Evolutionary conservation across 2,113 vertebrate genomes (phyloP), one percentile per base, ranked within the genome.

Genomic region (Oryzias woworae): DNA sequence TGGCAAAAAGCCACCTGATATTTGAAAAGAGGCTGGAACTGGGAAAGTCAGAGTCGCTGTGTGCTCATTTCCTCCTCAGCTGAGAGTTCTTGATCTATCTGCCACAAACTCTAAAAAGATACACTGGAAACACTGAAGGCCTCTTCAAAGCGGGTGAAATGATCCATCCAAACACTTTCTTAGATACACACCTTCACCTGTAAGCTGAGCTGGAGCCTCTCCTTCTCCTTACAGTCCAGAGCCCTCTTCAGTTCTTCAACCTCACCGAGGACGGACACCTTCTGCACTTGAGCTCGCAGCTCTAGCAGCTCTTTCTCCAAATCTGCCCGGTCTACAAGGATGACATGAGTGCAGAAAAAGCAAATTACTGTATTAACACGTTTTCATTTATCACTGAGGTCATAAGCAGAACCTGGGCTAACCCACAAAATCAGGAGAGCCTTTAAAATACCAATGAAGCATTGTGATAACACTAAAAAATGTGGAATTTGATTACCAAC

Each of bases 261-360:
- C 66, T 97, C 95, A 18, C 92, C 86, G 14, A 89, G 83, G 52
- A 93, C 65, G 1, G 90, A 80, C 10, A 66, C 91, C 49, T 87
- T 88, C 68, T 52, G 87, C 68, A 98, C 75, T 74, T 96, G 92
- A 23, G 82, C 78, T 58, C 91, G 91, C 71, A 97, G 78, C 36
- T 94, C 93, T 3, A 90, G 85, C 75, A 95, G 85, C 75, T 94
- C 92, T 65, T 90, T 94, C 76, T 95, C 94, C 85, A 96, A 69
- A 41, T 89, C 88, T 56, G 84, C 85, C 51, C 89, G 91, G 73
- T 92, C 94, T 83, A 46, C 14, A 63, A 1, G 47, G 17, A 36
- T 4, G 71, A 62, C 42, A 45, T 22, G 26, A 48, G 3, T 4
- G 16, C 2, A 12, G 16, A 3, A 10, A 12, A 7, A 17, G n/a